phyloP scores from a whole-genome alignment of 2,797 vertebrate species.

The Pelochelys cantorii region DNA sequence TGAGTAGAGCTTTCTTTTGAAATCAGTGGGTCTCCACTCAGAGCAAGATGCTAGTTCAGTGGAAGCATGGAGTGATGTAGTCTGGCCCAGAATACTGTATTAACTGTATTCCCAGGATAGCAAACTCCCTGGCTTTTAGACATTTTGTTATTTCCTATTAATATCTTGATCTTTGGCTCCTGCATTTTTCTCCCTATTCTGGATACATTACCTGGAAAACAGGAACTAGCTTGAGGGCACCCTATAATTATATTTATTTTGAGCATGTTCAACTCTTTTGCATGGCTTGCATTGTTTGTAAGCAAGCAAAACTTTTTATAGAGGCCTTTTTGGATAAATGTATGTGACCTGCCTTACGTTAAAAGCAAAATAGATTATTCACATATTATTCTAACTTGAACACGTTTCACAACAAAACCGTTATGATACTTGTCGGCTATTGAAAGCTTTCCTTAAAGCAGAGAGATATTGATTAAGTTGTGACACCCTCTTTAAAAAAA shows the following conservation, averaged over 20 bases:
- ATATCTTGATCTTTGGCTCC: not conserved
- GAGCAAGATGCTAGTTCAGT: rapidly evolving
- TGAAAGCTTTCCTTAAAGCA: slow-evolving; percentile 34
- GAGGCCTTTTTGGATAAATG: slow-evolving; percentile 1
- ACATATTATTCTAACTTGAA: rapidly evolving
- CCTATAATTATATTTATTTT: rapidly evolving
- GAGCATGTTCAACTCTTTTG: rapidly evolving
- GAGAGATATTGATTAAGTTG: slow-evolving; percentile 63
- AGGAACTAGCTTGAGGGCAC: not conserved
- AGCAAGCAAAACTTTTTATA: not conserved
- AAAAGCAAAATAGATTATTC: not conserved
- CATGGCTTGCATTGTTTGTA: rapidly evolving
- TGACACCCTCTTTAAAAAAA: not conserved
- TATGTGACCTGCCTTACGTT: not conserved
- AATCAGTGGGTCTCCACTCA: not conserved
- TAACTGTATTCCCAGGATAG: rapidly evolving
- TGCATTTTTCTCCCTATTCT: rapidly evolving
- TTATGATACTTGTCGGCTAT: not conserved
- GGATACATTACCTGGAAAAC: rapidly evolving
- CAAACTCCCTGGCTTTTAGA: rapidly evolving
- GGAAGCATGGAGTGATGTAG: rapidly evolving
- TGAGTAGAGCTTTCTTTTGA: not conserved
- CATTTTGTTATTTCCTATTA: not conserved
- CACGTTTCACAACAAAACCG: slow-evolving; percentile 35
- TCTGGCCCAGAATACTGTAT: rapidly evolving